Evolutionary conservation across 2,888 invertebrate genomes (phyloP), one percentile per base, ranked within the genome.

Genomic region (Eristalinus aeneus): DNA sequence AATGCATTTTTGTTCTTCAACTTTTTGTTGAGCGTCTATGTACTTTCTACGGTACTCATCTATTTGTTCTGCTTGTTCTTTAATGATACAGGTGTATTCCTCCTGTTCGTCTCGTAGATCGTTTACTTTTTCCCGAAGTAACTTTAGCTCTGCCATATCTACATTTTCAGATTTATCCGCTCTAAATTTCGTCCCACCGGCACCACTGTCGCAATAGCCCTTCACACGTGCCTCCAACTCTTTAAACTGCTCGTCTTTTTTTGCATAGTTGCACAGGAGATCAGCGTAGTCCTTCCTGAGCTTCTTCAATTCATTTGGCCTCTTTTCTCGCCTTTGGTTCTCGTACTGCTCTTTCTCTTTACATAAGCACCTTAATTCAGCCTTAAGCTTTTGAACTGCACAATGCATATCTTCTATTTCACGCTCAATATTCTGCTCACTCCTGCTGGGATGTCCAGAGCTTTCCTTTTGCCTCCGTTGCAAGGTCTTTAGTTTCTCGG

Each of bases 11-110:
- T 92, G 92, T 61, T 92, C 91, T 83, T 92, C 92, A 8, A 92
- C 91, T 83, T 91, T 91, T 80, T 92, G 92, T 85, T 92, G 92
- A 0, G 92, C 92, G 12, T 89, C 83, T 36, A 92, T 83, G 76
- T 92, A 92, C 75, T 92, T 92, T 72, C 90, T 90, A 54, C 92
- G 91, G 88, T 92, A 92, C 12, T 92, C 92, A n/a, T 92, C 92
- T 36, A 92, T 85, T 72, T 92, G 92, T 22, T 90, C 89, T 0
- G 92, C 90, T 83, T 92, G 92, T 74, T 92, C 92, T 67, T 90
- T 91, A 88, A 92, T 92, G 10, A 92, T 89, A 63, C 91, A 91
- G 84, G 91, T 92, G 79, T 91, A 92, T 83, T 92, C 92, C 2
- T 90, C 77, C 74, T 92, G 92, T 68, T 92, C 92, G 79, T 92